phyloP scores from a whole-genome alignment of 2,888 invertebrate species.

The Arrhopalites spinosus region DNA sequence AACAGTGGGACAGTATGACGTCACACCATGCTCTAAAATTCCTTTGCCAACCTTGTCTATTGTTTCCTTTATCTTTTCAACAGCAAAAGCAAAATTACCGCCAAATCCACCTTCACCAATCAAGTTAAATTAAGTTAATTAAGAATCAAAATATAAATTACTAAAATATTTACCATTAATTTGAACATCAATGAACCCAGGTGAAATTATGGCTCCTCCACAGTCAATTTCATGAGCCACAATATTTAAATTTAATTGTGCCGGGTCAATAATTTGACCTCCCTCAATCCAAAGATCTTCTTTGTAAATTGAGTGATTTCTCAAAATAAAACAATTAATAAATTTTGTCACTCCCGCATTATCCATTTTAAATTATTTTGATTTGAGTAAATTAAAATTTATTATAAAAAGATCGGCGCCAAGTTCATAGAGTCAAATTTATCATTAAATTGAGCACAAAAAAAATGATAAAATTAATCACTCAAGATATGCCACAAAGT shows the following conservation, averaged over 20 bases:
- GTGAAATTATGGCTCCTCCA: conserved; percentile 77
- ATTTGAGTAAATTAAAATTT: too few relatives aligned
- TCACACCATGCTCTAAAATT: conserved; percentile 87
- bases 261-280: conserved; percentile 86
- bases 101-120: conserved; percentile 81
- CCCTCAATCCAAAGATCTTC: conserved; percentile 90
- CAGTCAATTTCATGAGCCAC: conserved; percentile 81
- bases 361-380: too few relatives aligned
- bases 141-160: background rate
- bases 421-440: too few relatives aligned
- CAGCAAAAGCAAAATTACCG: conserved; percentile 82
- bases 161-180: conserved; percentile 77
- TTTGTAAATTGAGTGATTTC: conserved; percentile 72
- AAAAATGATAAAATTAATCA: too few relatives aligned
- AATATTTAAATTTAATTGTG: conserved; percentile 76
- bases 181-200: conserved; percentile 97
- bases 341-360: too few relatives aligned
- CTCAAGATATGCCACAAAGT: too few relatives aligned
- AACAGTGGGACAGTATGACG: conserved; percentile 95
- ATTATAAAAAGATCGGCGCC: too few relatives aligned
- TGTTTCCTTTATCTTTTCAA: conserved; percentile 71
- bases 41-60: conserved; percentile 77
- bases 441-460: too few relatives aligned
- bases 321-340: conserved; percentile 83
- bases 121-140: too few relatives aligned